Conservation (phyloP, 1,140 invertebrate genomes). For the Drosophila bocqueti region DNA sequence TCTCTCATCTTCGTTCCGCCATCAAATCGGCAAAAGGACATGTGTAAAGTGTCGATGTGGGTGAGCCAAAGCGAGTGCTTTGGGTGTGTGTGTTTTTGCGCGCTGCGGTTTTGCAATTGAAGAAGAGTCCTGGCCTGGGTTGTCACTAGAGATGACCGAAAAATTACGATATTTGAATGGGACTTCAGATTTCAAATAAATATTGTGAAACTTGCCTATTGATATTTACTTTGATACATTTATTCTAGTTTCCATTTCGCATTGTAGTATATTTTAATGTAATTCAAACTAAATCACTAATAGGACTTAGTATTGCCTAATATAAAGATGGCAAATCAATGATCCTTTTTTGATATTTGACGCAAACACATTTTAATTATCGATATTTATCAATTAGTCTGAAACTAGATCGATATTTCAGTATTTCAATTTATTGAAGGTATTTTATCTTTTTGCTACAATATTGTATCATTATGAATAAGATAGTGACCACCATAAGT, state of each 20-base stretch:
- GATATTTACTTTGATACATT: neutral
- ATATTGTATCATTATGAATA: neutral
- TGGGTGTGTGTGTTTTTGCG: constrained; percentile 24
- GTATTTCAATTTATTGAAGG: neutral
- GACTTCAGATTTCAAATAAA: neutral
- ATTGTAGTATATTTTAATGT: neutral
- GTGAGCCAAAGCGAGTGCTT: constrained; percentile 15
- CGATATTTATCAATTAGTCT: too few relatives aligned
- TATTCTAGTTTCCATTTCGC: neutral
- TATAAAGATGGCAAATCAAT: too few relatives aligned
- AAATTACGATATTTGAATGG: neutral
- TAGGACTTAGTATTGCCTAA: too few relatives aligned
- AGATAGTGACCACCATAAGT: neutral
- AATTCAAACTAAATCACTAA: too few relatives aligned
- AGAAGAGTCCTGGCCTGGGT: constrained; percentile 16
- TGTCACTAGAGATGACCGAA: neutral
- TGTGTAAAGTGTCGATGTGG: constrained; percentile 69
- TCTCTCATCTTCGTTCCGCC: constrained; percentile 49
- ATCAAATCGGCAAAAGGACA: constrained; percentile 67
- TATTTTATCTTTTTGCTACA: neutral
- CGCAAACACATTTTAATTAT: too few relatives aligned
- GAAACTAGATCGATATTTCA: too few relatives aligned
- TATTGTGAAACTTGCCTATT: neutral
- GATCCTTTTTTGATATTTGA: too few relatives aligned
- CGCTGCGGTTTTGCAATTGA: constrained; percentile 76